These are phyloP conservation scores for Calephelis perditalis DNA, from an alignment of 2,888 invertebrate genomes.

Conservation along the genomic window DNA sequence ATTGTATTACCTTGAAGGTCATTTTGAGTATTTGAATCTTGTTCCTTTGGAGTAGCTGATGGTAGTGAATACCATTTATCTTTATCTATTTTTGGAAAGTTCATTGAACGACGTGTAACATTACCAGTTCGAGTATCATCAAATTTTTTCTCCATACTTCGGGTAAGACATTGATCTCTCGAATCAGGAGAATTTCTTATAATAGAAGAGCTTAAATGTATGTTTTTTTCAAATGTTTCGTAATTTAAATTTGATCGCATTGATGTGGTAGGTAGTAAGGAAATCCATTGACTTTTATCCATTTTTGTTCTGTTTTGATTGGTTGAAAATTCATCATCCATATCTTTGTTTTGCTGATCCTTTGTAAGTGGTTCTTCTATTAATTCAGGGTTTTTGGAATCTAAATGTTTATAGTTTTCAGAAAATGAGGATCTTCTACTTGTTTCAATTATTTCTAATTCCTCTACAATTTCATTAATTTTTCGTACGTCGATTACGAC, in stretches of 20 bases:
- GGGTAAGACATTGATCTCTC: background rate
- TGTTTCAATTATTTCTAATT: slow-evolving; percentile 37
- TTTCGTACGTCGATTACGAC: slow-evolving; percentile 31
- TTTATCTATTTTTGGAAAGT: background rate
- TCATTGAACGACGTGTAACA: background rate
- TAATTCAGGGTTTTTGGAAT: background rate
- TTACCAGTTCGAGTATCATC: background rate
- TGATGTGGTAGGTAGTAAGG: slow-evolving; percentile 20
- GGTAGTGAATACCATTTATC: slow-evolving; percentile 3
- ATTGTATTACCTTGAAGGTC: background rate
- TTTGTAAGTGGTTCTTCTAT: too few species aligned
- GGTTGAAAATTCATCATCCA: too few species aligned
- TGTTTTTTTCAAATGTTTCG: slow-evolving; percentile 13
- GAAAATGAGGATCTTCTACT: slow-evolving; percentile 30
- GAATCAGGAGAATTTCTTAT: background rate
- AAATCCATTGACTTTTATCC: slow-evolving; percentile 18
- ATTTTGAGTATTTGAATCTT: background rate
- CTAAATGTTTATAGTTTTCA: background rate
- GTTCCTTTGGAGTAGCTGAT: background rate
- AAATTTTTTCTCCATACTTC: background rate
- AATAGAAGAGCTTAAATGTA: slow-evolving; percentile 14
- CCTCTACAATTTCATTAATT: slow-evolving; percentile 40
- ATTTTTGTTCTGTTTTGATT: slow-evolving; percentile 8
- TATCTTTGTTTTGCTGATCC: too few species aligned
- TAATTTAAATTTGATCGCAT: slow-evolving; percentile 14